These are phyloP conservation scores for Drosophila melanica DNA, from an alignment of 1,140 invertebrate genomes.

Conservation along the genomic window DNA sequence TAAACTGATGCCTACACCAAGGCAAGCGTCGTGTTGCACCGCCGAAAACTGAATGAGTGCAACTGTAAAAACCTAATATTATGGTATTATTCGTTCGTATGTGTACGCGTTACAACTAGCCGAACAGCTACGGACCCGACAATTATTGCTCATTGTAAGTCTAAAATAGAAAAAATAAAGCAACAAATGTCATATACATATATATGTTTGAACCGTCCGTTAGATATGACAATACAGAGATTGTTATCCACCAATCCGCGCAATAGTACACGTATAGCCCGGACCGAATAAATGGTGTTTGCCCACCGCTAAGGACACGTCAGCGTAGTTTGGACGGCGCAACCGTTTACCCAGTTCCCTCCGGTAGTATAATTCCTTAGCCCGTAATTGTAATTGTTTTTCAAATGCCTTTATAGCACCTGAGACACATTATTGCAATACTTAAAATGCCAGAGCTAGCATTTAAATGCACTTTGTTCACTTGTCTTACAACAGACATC, in stretches of 20 bases:
- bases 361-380: constrained; percentile 7
- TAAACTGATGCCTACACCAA: constrained; percentile 7
- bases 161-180: constrained; percentile 17
- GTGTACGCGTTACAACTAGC: background rate
- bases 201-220: constrained; percentile 1
- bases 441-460: too few species aligned
- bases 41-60: constrained; percentile 44
- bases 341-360: background rate
- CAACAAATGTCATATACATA: background rate
- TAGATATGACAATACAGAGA: constrained; percentile 25
- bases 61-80: constrained; percentile 19
- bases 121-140: constrained; percentile 4
- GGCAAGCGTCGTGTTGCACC: constrained; percentile 30
- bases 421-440: background rate
- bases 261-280: constrained; percentile 22
- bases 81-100: background rate
- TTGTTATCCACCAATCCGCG: background rate
- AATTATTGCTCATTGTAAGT: constrained; percentile 26
- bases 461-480: constrained; percentile 1
- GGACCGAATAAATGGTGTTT: constrained; percentile 4
- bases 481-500: background rate
- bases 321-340: constrained; percentile 17
- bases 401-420: background rate
- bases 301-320: constrained; percentile 42
- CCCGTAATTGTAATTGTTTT: constrained; percentile 16